Evolutionary conservation across 2,797 vertebrate genomes (phyloP).

Genomic region (Furcifer pardalis): DNA sequence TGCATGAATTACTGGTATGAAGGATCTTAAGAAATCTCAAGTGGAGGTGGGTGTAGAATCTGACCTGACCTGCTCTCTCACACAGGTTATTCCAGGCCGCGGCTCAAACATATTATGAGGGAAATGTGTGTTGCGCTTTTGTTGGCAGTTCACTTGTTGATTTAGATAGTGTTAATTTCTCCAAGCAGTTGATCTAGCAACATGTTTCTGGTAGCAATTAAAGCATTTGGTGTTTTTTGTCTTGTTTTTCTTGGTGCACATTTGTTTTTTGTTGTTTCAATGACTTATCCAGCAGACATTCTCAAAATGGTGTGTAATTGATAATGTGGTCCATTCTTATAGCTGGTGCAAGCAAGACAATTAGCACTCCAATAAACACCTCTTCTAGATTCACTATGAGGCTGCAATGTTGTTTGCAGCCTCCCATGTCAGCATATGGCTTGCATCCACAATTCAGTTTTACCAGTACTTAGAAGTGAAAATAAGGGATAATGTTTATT

Average conservation of each 20-base stretch:
- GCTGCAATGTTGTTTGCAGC: not conserved
- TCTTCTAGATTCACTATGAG: not conserved
- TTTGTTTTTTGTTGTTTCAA: not conserved
- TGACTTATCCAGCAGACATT: not conserved
- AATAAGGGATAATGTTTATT: no score
- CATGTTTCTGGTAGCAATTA: not conserved
- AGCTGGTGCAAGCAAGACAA: not conserved
- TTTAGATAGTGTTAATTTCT: slow-evolving; percentile 42
- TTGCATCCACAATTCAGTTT: not conserved
- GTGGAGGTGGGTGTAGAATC: not conserved
- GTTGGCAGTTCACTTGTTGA: not conserved
- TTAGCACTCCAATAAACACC: not conserved
- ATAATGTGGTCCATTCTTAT: not conserved
- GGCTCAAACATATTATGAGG: not conserved
- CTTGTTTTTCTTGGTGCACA: not conserved
- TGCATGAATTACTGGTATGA: fast-evolving
- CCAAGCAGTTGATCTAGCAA: slow-evolving; percentile 33
- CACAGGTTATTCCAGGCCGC: not conserved
- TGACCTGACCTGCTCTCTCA: not conserved
- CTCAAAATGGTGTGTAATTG: not conserved
- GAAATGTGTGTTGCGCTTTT: slow-evolving; percentile 36
- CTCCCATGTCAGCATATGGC: no score
- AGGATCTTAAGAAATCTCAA: not conserved
- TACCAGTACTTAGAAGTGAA: not conserved
- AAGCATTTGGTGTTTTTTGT: not conserved